phyloP scores from a whole-genome alignment of 2,888 invertebrate species.

The Chymomyza procnemis region DNA sequence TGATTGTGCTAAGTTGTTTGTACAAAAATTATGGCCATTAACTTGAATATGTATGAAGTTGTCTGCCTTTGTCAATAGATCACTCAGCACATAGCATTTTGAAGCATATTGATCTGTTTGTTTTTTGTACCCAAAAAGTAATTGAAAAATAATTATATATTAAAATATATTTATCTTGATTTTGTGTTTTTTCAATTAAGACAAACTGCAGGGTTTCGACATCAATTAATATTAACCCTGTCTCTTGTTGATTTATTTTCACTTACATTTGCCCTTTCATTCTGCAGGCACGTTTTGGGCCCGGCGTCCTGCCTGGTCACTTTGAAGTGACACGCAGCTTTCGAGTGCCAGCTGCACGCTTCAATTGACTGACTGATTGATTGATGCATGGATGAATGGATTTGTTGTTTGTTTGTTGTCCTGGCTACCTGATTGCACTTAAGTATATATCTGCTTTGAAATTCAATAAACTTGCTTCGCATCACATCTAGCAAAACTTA shows the following conservation, averaged over 20 bases:
- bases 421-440: neutral
- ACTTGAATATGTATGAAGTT: no score
- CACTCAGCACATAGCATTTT: no score
- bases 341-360: slow-evolving; percentile 16
- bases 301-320: slow-evolving; percentile 15
- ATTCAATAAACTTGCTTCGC: slow-evolving; percentile 34
- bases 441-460: slow-evolving; percentile 16
- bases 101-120: no score
- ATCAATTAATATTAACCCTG: slow-evolving; percentile 52
- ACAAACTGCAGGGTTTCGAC: slow-evolving; percentile 19
- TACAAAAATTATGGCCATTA: no score
- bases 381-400: slow-evolving; percentile 42
- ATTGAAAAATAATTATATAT: slow-evolving; percentile 64
- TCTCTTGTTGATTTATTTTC: slow-evolving; percentile 3
- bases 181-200: neutral
- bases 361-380: slow-evolving; percentile 27
- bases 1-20: no score
- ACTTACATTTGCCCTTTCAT: neutral
- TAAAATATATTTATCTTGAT: slow-evolving; percentile 27
- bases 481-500: slow-evolving; percentile 9
- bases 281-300: slow-evolving; percentile 19
- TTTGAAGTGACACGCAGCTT: slow-evolving; percentile 6
- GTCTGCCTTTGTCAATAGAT: no score
- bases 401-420: slow-evolving; percentile 4
- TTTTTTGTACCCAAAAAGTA: slow-evolving; percentile 40